Base-by-base conservation (phyloP, 2,113 vertebrate species). In the Melanocharis versteri region DNA sequence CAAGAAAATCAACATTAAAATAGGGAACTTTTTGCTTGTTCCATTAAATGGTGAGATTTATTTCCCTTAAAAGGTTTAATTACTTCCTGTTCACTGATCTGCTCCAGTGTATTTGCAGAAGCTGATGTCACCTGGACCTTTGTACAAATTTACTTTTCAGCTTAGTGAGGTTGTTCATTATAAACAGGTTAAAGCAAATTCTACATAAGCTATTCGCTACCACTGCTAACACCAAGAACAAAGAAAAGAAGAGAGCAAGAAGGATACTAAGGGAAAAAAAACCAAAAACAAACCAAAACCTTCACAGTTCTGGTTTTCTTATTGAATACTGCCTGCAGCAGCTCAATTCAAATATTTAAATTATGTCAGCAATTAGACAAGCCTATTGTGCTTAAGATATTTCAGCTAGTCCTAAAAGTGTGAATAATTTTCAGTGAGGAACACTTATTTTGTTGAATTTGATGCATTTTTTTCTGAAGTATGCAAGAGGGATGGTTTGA, bases 91-190 rank as follows among this genome's bases (percentile, higher is more conserved):
- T 92, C 94, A 78, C 88, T 94, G 92, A 60, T 94, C 72, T 92
- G 69, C 89, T 95, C 53, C 80, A 82, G 53, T 76, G 86, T 92
- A 92, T 90, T 94, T 96, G 83, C 80, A 95, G 92, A 93, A 95
- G 90, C 85, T 96, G 90, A 96, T 94, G 90, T 93, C 93, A 96
- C 94, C 90, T 92, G 85, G 60, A 90, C 51, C 76, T 78, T 75
- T 81, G 68, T 68, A 89, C 76, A 92, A 94, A 96, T 97, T 95
- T 95, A 96, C 88, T 90, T 96, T 96, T 93, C 93, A 89, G 79
- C 90, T 95, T 89, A 91, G 87, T 31, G 45, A 91, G 27, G 64
- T 94, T 91, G 71, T 45, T 91, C 79, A 76, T 90, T 78, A 92
- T 81, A 90, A 97, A 92, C 31, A 96, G 60, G 89, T 93, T 83